phyloP scores from a whole-genome alignment of 1,140 invertebrate species.

The Papilio helenus region DNA sequence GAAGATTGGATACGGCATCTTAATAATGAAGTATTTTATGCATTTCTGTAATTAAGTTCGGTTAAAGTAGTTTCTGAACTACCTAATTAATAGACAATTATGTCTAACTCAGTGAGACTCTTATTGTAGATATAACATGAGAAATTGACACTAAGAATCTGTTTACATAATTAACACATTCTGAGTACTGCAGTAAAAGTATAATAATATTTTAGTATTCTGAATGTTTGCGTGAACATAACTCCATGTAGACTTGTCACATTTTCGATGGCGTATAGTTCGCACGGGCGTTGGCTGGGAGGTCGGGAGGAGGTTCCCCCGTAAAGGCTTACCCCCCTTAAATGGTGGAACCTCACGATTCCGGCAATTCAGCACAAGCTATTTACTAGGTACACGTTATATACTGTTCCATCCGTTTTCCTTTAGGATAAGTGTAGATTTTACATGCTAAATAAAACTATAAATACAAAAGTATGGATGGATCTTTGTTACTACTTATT shows the following conservation, averaged over 20 bases:
- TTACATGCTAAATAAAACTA: too few relatives aligned
- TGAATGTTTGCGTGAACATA: background rate
- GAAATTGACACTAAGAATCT: background rate
- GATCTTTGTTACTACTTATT: too few relatives aligned
- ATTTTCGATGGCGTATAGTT: constrained; percentile 1
- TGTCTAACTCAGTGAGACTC: too few relatives aligned
- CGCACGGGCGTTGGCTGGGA: constrained; percentile 27
- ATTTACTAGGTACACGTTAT: constrained; percentile 2
- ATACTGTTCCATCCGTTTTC: background rate
- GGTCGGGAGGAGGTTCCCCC: constrained; percentile 7
- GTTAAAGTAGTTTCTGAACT: too few relatives aligned
- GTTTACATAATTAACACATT: too few relatives aligned
- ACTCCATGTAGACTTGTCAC: background rate
- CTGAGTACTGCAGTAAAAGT: background rate
- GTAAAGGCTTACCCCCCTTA: background rate
- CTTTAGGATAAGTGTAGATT: background rate
- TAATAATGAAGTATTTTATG: too few relatives aligned
- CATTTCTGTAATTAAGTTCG: too few relatives aligned
- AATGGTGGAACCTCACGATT: constrained; percentile 17
- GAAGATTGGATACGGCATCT: too few relatives aligned
- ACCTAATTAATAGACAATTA: too few relatives aligned
- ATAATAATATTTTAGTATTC: background rate
- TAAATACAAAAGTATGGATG: too few relatives aligned
- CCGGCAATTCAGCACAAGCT: background rate
- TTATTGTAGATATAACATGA: too few relatives aligned